These are phyloP conservation scores for Anguilla obscura DNA, from an alignment of 2,797 vertebrate species.

Conservation along the genomic window DNA sequence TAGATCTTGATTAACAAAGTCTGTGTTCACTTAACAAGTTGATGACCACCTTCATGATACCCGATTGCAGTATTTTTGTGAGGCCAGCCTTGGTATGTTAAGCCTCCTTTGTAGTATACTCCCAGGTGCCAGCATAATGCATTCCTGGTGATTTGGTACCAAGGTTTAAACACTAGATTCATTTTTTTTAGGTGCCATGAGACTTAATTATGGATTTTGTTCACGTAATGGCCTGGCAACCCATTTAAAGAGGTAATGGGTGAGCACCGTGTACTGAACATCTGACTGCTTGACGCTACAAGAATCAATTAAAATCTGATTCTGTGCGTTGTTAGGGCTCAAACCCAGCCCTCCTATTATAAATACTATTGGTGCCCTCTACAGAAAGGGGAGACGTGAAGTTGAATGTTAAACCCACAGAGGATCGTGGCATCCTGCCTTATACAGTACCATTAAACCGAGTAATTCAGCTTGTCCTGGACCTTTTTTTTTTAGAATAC, in stretches of 20 bases:
- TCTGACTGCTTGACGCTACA: background rate
- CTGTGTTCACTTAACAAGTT: too few relatives aligned
- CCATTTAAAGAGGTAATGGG: background rate
- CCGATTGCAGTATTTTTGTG: too few relatives aligned
- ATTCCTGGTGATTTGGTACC: background rate
- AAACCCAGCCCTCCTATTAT: background rate
- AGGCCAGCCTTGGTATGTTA: too few relatives aligned
- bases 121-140: background rate
- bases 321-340: background rate
- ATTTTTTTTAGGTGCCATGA: background rate
- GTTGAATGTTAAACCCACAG: slow-evolving; percentile 20
- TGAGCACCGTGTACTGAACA: background rate
- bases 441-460: background rate
- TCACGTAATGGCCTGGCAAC: background rate
- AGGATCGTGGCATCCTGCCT: slow-evolving; percentile 34
- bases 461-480: slow-evolving; percentile 17
- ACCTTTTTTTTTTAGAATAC: slow-evolving; percentile 36
- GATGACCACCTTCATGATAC: too few relatives aligned
- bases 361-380: slow-evolving; percentile 2
- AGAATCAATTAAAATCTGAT: background rate
- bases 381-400: background rate
- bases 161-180: background rate
- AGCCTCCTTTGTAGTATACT: background rate
- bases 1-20: too few relatives aligned
- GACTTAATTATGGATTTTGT: background rate